phyloP scores from a whole-genome alignment of 1,140 invertebrate species.

The Caerostris darwini region DNA sequence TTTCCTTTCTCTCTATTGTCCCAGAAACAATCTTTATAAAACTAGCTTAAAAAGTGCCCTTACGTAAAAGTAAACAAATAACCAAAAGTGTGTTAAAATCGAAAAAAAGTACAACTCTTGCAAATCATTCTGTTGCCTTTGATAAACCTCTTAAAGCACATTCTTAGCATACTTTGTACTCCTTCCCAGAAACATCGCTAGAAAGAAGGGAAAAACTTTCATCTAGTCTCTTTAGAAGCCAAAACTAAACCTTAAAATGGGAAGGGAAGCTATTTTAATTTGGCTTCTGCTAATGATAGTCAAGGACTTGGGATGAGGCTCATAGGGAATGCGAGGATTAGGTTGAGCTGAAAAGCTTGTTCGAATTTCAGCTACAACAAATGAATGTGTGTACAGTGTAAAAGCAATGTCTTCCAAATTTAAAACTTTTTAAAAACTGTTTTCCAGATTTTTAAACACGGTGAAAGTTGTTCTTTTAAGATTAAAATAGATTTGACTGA shows the following conservation, averaged over 20 bases:
- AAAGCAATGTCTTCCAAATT: background rate
- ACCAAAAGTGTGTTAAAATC: background rate
- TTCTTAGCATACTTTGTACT: background rate
- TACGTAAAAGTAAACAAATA: background rate
- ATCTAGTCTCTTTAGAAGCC: background rate
- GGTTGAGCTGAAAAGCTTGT: background rate
- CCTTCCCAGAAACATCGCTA: background rate
- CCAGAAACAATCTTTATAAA: background rate
- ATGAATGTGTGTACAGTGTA: background rate
- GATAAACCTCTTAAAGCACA: background rate
- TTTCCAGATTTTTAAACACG: background rate
- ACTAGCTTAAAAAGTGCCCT: background rate
- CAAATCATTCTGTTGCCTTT: background rate
- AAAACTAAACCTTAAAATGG: background rate
- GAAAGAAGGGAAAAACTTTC: background rate
- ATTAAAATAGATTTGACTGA: background rate
- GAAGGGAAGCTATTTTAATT: background rate
- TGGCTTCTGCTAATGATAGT: background rate
- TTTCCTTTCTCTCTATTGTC: too few species aligned
- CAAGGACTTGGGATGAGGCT: background rate
- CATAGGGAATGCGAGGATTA: background rate
- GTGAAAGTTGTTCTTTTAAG: background rate
- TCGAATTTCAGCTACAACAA: background rate
- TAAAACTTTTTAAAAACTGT: background rate
- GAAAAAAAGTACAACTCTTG: background rate